Percentiles rank a stretch among this genome's conserved stretches.
phyloP scores from a whole-genome alignment of 2,113 vertebrate species.

The Tragulus kanchil region DNA sequence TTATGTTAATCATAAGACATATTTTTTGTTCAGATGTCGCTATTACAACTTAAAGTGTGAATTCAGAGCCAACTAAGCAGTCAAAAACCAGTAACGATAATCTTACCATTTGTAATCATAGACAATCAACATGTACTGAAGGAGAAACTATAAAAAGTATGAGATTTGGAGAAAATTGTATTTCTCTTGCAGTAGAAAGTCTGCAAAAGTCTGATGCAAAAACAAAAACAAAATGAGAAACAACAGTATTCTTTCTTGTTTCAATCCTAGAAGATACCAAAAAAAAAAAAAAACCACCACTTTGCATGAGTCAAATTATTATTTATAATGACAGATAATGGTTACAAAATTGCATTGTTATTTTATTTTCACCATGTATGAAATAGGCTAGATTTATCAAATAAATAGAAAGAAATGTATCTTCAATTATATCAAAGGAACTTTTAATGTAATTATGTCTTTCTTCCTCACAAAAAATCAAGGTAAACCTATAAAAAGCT shows the following conservation, averaged over 20 bases:
- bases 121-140: background rate
- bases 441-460: background rate
- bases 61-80: background rate
- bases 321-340: background rate
- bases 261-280: background rate
- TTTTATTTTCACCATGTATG: constrained; percentile 26
- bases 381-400: background rate
- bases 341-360: background rate
- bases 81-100: background rate
- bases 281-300: background rate
- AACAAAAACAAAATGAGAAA: background rate
- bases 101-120: constrained; percentile 5
- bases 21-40: background rate
- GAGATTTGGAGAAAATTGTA: constrained; percentile 11
- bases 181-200: background rate
- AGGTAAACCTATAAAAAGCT: background rate
- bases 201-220: background rate
- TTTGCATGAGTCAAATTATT: background rate
- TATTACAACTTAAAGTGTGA: background rate
- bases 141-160: background rate
- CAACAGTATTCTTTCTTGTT: background rate
- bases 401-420: background rate
- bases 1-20: background rate
- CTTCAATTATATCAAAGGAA: constrained; percentile 3
- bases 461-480: background rate